Percentiles rank a stretch among this genome's conserved stretches.
Evolutionary conservation across 2,888 invertebrate species (phyloP).

Genomic region (Acholoe squamosa): DNA sequence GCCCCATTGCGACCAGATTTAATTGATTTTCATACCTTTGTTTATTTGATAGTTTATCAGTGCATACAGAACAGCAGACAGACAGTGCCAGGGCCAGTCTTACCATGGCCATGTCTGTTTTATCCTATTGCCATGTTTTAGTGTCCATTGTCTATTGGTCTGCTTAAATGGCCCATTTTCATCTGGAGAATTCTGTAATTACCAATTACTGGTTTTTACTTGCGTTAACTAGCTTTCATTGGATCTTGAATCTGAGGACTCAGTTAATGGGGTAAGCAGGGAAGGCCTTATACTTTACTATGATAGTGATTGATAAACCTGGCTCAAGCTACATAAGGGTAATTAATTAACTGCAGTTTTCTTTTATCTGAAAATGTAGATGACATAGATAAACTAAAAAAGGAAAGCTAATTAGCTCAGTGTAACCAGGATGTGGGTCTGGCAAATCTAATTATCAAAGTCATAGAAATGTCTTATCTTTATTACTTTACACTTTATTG

Average conservation of each 20-base stretch:
- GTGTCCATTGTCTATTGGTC: neutral
- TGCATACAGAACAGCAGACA: neutral
- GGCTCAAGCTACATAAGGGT: neutral
- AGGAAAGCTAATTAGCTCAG: no score
- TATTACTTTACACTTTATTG: no score
- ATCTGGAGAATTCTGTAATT: slow-evolving; percentile 9
- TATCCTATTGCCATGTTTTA: neutral
- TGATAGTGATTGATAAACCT: neutral
- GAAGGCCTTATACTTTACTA: slow-evolving; percentile 12
- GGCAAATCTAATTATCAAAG: no score
- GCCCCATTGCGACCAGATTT: neutral
- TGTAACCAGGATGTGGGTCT: no score
- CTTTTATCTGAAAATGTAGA: no score
- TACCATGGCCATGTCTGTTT: neutral
- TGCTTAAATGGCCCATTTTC: slow-evolving; percentile 37
- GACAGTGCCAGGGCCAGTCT: neutral
- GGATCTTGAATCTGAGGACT: neutral
- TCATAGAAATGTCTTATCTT: no score
- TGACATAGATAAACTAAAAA: no score
- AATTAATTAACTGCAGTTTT: no score
- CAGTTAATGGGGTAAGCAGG: neutral
- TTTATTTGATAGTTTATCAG: slow-evolving; percentile 44
- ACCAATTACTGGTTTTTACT: neutral
- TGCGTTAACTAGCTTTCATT: slow-evolving; percentile 26
- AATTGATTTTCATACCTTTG: slow-evolving; percentile 23